Evolutionary conservation across 1,140 invertebrate genomes (phyloP).

Genomic region (Papilio helenus): DNA sequence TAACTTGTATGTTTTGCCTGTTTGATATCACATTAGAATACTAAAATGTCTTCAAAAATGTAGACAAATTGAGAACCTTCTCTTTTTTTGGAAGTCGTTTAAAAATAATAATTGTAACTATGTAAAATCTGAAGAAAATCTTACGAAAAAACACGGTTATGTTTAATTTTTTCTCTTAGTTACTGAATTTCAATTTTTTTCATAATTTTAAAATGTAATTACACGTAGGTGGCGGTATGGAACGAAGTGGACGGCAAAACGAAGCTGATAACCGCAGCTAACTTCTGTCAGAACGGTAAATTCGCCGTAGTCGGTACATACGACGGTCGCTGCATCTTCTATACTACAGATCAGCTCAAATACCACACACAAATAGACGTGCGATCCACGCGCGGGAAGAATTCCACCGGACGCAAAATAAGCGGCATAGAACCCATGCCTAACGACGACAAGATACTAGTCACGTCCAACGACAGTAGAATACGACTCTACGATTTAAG

Average conservation of each 20-base stretch:
- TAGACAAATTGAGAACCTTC: too few species aligned
- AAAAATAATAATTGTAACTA: too few species aligned
- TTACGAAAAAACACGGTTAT: too few species aligned
- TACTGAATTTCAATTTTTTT: too few species aligned
- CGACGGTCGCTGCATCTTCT: constrained; percentile 99
- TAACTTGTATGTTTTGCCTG: neutral
- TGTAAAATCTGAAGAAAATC: too few species aligned
- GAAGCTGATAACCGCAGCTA: constrained; percentile 98
- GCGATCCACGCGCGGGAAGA: constrained; percentile 96
- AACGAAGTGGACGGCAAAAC: constrained; percentile 97
- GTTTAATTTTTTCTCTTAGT: too few species aligned
- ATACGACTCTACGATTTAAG: constrained; percentile 98
- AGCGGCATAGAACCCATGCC: constrained; percentile 98
- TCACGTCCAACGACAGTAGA: constrained; percentile 99
- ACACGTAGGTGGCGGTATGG: constrained; percentile 92
- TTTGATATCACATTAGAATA: neutral
- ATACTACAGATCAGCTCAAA: constrained; percentile 98
- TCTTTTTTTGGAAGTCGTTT: too few species aligned
- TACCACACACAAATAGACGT: constrained; percentile 99
- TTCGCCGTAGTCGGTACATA: constrained; percentile 99
- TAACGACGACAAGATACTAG: constrained; percentile 97
- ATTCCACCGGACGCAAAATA: constrained; percentile 96
- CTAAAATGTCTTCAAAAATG: too few species aligned
- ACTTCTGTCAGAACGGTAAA: constrained; percentile 98
- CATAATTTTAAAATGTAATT: too few species aligned